Conservation (phyloP, 2,888 invertebrate genomes). For the Stomorhina lunata region DNA sequence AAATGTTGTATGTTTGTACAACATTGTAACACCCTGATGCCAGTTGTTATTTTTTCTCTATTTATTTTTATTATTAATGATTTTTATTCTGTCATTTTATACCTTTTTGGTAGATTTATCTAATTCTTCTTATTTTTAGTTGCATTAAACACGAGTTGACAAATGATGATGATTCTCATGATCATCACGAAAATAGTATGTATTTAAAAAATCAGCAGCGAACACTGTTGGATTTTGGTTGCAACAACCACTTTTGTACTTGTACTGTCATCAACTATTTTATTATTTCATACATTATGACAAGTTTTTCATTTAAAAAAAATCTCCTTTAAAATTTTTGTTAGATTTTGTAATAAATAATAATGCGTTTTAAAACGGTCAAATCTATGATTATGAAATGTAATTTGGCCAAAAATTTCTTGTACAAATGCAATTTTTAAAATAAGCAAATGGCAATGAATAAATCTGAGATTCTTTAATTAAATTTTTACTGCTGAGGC, state of each 20-base stretch:
- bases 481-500: too few species aligned
- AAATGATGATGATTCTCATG: slow-evolving; percentile 9
- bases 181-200: not conserved
- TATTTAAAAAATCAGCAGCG: not conserved
- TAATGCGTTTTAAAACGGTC: not conserved
- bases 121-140: not conserved
- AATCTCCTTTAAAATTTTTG: not conserved
- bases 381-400: not conserved
- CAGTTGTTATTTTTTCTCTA: not conserved
- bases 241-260: not conserved
- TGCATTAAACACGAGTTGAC: not conserved
- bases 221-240: not conserved
- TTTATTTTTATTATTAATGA: slow-evolving; percentile 19
- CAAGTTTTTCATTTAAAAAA: not conserved
- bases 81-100: not conserved
- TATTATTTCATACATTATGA: not conserved
- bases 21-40: not conserved
- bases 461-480: too few species aligned
- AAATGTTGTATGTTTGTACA: slow-evolving; percentile 9
- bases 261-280: not conserved
- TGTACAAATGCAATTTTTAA: too few species aligned
- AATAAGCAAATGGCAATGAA: not conserved
- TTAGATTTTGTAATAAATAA: not conserved
- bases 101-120: not conserved
- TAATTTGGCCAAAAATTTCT: not conserved